phyloP scores from a whole-genome alignment of 2,888 invertebrate species.

The Euphydryas editha region DNA sequence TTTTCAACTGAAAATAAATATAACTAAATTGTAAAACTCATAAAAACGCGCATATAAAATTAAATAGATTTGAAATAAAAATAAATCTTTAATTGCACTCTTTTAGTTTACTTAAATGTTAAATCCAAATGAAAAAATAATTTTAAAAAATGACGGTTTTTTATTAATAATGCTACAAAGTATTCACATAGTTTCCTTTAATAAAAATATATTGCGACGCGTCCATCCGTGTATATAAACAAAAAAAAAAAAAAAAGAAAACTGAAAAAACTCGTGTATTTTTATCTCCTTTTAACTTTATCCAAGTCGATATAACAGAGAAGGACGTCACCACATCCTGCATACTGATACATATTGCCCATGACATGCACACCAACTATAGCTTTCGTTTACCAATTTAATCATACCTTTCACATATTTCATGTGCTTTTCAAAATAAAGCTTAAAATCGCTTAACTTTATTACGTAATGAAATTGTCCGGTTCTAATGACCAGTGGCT shows the following conservation, averaged over 20 bases:
- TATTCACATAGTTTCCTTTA: slow-evolving; percentile 11
- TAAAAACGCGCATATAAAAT: not conserved
- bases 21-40: not conserved
- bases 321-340: slow-evolving; percentile 27
- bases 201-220: slow-evolving; percentile 16
- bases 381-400: slow-evolving; percentile 9
- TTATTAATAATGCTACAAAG: not conserved
- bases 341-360: slow-evolving; percentile 28
- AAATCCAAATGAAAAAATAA: not conserved
- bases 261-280: not conserved
- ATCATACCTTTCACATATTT: not conserved
- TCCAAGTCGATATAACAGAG: slow-evolving; percentile 5
- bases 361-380: slow-evolving; percentile 31
- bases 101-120: not conserved
- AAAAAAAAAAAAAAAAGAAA: slow-evolving; percentile 17
- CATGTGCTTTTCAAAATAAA: slow-evolving; percentile 5
- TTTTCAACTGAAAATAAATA: not conserved
- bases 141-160: not conserved
- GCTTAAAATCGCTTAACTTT: not conserved
- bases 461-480: slow-evolving; percentile 5
- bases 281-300: slow-evolving; percentile 5
- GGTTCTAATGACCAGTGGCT: slow-evolving; percentile 53
- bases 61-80: not conserved
- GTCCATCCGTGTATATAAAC: slow-evolving; percentile 13
- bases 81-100: not conserved